Evolutionary conservation across 2,797 vertebrate genomes (phyloP).

Genomic region (Crenuchus spilurus): DNA sequence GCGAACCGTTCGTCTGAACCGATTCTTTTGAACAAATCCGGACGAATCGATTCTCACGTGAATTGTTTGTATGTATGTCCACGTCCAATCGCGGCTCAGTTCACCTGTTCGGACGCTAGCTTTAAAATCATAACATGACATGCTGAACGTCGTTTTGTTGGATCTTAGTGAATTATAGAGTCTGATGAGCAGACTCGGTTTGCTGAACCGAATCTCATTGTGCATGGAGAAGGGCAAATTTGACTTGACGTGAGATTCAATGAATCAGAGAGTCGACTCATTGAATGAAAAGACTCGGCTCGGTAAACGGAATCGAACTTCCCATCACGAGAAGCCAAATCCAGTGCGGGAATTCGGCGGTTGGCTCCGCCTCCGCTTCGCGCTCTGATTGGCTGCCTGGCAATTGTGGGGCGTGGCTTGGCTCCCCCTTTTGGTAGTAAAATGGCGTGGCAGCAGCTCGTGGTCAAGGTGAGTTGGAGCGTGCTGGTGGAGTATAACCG

Average conservation of each 20-base stretch:
- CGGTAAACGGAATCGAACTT: not conserved
- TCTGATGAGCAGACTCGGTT: not conserved
- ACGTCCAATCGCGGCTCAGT: too few species aligned
- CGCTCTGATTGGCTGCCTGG: conserved; percentile 67
- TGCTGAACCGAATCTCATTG: not conserved
- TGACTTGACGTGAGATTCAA: not conserved
- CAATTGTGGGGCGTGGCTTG: conserved; percentile 77
- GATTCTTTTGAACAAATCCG: not conserved
- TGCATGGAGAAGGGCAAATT: not conserved
- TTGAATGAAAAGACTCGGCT: not conserved
- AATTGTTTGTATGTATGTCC: too few species aligned
- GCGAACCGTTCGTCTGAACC: not conserved
- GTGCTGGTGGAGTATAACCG: conserved; percentile 88
- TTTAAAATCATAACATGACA: too few species aligned
- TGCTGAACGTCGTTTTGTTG: too few species aligned
- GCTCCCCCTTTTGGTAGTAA: conserved; percentile 68
- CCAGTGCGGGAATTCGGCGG: conserved; percentile 84
- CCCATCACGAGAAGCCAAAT: conserved; percentile 74
- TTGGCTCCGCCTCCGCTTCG: conserved; percentile 72
- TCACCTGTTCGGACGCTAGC: too few species aligned
- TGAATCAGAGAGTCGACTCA: not conserved
- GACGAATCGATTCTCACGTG: not conserved
- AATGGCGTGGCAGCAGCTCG: conserved; percentile 75
- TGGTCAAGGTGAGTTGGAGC: conserved; percentile 96
- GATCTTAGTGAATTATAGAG: too few species aligned